These are phyloP conservation scores for Aelia acuminata DNA, from an alignment of 2,888 invertebrate species.

Conservation along the genomic window DNA sequence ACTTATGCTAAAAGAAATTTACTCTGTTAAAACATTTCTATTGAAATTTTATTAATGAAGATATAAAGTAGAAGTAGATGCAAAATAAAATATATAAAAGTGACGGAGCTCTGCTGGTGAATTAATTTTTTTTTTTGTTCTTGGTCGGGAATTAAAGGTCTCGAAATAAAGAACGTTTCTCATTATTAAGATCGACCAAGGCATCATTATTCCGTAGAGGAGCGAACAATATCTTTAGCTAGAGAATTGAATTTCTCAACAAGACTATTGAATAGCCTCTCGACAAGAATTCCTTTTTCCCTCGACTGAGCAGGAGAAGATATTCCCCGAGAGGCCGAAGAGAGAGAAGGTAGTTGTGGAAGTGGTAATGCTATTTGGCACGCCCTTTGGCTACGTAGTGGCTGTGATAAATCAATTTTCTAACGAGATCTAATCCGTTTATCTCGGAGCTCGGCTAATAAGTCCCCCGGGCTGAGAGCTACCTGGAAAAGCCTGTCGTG, in stretches of 20 bases:
- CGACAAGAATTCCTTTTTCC: too few species aligned
- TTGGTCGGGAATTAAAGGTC: too few species aligned
- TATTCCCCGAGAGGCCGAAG: not conserved
- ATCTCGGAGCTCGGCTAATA: not conserved
- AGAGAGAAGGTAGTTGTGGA: not conserved
- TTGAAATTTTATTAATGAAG: too few species aligned
- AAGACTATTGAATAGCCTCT: not conserved
- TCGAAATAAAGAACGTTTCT: too few species aligned
- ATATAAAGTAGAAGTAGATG: too few species aligned
- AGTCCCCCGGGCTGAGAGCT: not conserved
- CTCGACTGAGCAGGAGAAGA: not conserved
- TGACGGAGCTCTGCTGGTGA: too few species aligned
- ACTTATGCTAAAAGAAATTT: too few species aligned
- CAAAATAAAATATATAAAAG: too few species aligned
- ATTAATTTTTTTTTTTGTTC: too few species aligned
- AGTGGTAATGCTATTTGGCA: conserved; percentile 25
- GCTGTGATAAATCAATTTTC: conserved; percentile 29
- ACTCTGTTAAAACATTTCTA: too few species aligned
- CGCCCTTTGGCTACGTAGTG: conserved; percentile 29
- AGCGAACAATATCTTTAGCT: not conserved
- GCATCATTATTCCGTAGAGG: not conserved
- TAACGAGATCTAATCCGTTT: conserved; percentile 31
- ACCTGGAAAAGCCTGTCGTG: not conserved
- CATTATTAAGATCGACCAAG: too few species aligned
- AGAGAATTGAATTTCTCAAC: not conserved